phyloP scores from a whole-genome alignment of 2,113 vertebrate genomes.

The Dasyornis broadbenti region DNA sequence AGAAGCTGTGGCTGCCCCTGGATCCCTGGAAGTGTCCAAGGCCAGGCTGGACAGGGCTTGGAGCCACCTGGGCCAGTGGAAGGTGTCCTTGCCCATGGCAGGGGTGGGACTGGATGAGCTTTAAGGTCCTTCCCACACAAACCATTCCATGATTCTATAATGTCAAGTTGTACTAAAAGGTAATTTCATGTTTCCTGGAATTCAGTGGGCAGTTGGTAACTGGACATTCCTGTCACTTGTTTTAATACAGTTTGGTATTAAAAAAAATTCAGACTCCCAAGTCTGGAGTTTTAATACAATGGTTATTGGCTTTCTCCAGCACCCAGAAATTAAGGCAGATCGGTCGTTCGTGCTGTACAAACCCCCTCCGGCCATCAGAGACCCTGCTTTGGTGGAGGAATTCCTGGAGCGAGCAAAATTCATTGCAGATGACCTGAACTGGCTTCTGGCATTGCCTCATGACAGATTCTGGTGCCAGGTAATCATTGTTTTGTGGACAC shows the following conservation, averaged over 20 bases:
- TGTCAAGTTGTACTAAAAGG: background rate
- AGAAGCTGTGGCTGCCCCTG: background rate
- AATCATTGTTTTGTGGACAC: background rate
- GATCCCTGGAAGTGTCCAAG: background rate
- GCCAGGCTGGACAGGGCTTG: background rate
- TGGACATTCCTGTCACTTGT: background rate
- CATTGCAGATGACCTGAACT: constrained; percentile 88
- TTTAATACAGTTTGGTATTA: too few species aligned
- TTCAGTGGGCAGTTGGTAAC: background rate
- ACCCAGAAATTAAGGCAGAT: constrained; percentile 85
- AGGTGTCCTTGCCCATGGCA: background rate
- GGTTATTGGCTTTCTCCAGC: constrained; percentile 71
- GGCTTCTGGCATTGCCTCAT: constrained; percentile 90
- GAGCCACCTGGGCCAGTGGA: background rate
- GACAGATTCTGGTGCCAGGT: constrained; percentile 99
- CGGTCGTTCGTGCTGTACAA: constrained; percentile 88
- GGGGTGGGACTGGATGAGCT: background rate
- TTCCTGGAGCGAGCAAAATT: constrained; percentile 89
- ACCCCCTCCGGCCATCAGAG: constrained; percentile 76
- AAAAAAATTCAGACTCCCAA: too few species aligned
- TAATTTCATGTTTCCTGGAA: background rate
- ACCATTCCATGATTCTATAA: background rate
- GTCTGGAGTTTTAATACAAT: background rate
- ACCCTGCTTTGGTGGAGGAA: constrained; percentile 84
- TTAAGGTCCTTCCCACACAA: background rate